Percentiles rank a stretch among this genome's conserved stretches.
phyloP scores from a whole-genome alignment of 2,888 invertebrate species.

The Malacosoma neustria region DNA sequence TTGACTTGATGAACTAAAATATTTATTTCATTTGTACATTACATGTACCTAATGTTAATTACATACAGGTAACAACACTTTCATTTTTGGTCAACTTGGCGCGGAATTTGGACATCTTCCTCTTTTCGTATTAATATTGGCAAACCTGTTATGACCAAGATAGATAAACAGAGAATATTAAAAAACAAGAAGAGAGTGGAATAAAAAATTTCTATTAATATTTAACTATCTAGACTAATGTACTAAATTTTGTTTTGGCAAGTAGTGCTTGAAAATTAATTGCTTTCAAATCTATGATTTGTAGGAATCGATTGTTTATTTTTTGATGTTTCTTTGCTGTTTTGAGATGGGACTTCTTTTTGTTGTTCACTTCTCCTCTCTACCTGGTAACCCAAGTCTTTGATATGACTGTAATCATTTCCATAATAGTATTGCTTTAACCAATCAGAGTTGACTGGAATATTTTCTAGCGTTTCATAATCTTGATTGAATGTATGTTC shows the following conservation, averaged over 20 bases:
- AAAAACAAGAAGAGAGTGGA: too few species aligned
- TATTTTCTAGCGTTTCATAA: constrained; percentile 21
- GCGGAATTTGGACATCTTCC: too few species aligned
- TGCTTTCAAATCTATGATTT: neutral
- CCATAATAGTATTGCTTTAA: constrained; percentile 20
- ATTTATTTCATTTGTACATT: too few species aligned
- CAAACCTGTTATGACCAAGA: too few species aligned
- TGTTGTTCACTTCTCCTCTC: neutral
- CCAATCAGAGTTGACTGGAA: constrained; percentile 21
- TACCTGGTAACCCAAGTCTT: neutral
- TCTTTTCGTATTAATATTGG: too few species aligned
- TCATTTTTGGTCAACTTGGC: too few species aligned
- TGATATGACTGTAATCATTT: constrained; percentile 4
- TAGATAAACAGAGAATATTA: too few species aligned
- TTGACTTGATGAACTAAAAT: too few species aligned
- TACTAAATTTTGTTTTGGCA: neutral
- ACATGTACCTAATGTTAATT: too few species aligned
- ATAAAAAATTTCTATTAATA: too few species aligned
- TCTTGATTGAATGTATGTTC: constrained; percentile 16
- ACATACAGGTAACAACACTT: too few species aligned
- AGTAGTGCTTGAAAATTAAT: neutral
- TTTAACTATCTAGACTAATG: too few species aligned
- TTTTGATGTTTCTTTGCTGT: neutral
- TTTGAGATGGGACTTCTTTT: neutral
- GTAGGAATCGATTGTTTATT: neutral